Evolutionary conservation across 2,797 vertebrate species (phyloP), one percentile per base, ranked within the genome.

Genomic region (Danio choprae): DNA sequence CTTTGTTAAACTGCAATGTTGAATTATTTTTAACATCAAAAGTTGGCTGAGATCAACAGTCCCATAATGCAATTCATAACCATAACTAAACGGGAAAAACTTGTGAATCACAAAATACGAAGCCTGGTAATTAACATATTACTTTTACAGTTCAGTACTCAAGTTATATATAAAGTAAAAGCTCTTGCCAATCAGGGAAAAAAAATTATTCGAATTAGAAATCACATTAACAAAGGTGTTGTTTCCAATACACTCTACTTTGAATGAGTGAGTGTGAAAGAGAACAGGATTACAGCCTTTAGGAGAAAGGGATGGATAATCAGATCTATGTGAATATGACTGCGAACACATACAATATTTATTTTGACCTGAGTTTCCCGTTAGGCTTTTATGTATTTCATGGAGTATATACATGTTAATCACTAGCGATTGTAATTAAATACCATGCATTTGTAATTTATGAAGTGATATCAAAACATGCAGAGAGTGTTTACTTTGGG

Each of bases 181-280:
- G 29, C 4, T 77, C 53, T 83, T 64, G 46, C 62, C 68, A 11
- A 80, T 73, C 73, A 80, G 73, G 50, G 77, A 76, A 44, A 59
- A 7, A 56, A 62, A 71, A 13, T 22, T 58, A 69, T 55, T 70
- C 16, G 13, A 77, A 67, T 43, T 7, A 15, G 5, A 18, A 38
- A 55, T 6, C 4, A 43, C 20, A 62, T 51, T 36, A n/a, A 60
- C 64, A 36, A 56, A 51, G 7, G 11, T 64, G 46, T 64, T 56
- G 16, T 22, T 46, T 63, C 51, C 44, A 41, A 58, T 22, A 70
- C 20, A 1, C 16, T 63, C 13, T 67, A 29, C n/a, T 67, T 50
- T 64, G 41, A 62, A 41, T 55, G 22, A 65, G 10, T 58, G 58
- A 15, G 20, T 12, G 22, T 71, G 40, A 62, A 67, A 29, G 53